Evolutionary conservation across 2,113 vertebrate genomes (phyloP).

Genomic region (Pholis gunnellus): DNA sequence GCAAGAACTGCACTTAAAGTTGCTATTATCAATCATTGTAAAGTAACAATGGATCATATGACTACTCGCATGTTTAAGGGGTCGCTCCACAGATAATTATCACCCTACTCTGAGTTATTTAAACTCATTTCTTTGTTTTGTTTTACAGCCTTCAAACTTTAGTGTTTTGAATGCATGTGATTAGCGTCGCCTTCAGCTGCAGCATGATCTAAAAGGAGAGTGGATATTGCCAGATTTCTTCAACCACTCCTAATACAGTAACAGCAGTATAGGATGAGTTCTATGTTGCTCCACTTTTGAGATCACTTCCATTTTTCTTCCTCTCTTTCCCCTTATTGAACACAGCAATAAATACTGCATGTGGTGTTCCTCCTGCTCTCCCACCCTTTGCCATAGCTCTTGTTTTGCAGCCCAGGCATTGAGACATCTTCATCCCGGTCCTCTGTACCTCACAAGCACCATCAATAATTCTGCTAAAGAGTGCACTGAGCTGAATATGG

Average conservation of each 20-base stretch:
- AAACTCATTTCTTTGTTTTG: not conserved
- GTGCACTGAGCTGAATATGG: slow-evolving; percentile 71
- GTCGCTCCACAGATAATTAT: not conserved
- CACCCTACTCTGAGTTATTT: not conserved
- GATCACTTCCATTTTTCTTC: slow-evolving; percentile 40
- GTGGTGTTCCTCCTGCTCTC: slow-evolving; percentile 53
- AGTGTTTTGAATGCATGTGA: not conserved
- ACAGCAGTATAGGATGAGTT: slow-evolving; percentile 1
- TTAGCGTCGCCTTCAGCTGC: not conserved
- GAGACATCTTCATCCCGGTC: slow-evolving; percentile 67
- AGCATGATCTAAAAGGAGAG: not conserved
- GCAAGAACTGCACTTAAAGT: not conserved
- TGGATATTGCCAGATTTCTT: not conserved
- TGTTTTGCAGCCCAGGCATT: slow-evolving; percentile 62
- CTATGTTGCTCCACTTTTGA: slow-evolving; percentile 9
- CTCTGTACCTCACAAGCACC: slow-evolving; percentile 60
- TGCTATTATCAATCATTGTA: not conserved
- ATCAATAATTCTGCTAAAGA: slow-evolving; percentile 81
- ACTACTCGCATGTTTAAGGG: not conserved
- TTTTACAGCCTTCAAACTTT: not conserved
- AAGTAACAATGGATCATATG: not conserved
- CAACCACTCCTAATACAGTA: not conserved
- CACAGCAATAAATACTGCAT: slow-evolving; percentile 66
- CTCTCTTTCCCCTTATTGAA: slow-evolving; percentile 38
- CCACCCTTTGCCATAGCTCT: slow-evolving; percentile 57